Conservation (phyloP, 2,113 vertebrate genomes). For the Stictonetta naevosa region DNA sequence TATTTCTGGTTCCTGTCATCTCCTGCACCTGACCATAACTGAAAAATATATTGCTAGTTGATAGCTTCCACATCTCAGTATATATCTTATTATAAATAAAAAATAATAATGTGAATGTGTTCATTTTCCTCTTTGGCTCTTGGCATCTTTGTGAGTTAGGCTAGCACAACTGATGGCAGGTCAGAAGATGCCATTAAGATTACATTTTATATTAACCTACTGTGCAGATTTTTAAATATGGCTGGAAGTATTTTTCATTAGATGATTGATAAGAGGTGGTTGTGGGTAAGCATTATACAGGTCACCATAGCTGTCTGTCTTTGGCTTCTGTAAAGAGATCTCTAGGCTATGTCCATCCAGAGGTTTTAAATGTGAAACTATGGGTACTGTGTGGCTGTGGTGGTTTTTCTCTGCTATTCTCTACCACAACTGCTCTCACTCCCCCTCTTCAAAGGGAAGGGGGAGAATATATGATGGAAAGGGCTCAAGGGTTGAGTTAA, state of each 20-base stretch:
- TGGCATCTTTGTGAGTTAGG: not conserved
- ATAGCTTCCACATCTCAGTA: not conserved
- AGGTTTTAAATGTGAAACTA: not conserved
- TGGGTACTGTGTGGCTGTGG: not conserved
- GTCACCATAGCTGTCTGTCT: not conserved
- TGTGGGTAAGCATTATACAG: not conserved
- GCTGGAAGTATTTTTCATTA: not conserved
- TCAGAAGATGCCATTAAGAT: not conserved
- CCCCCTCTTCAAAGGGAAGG: no score
- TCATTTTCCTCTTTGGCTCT: not conserved
- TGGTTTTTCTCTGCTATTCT: no score
- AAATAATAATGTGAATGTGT: not conserved
- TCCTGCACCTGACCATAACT: not conserved
- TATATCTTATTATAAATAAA: no score
- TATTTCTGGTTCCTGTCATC: not conserved
- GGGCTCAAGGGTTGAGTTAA: no score
- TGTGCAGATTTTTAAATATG: not conserved
- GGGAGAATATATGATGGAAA: no score
- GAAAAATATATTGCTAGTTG: not conserved
- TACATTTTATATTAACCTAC: not conserved
- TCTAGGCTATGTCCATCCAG: not conserved
- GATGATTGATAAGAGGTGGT: not conserved
- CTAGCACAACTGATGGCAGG: not conserved
- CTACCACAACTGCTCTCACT: no score
- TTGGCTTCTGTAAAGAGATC: not conserved